A percentile compares a stretch with the other conserved stretches of the same genome.
phyloP scores from a whole-genome alignment of 2,113 vertebrate species.

The Tetraodon nigroviridis region DNA sequence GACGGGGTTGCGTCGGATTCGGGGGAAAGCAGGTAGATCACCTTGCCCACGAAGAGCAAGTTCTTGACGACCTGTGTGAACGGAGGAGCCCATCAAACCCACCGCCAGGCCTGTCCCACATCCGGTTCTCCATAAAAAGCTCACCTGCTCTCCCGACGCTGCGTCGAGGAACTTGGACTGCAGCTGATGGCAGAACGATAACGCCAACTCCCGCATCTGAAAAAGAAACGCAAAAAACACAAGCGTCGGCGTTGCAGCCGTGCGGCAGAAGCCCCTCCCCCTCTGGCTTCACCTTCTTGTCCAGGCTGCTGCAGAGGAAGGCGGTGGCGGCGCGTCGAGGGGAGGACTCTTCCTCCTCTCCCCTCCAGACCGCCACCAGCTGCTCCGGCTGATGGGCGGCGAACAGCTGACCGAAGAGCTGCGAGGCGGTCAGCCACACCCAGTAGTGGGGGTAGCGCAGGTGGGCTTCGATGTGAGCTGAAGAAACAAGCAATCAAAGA shows the following conservation, averaged over 20 bases:
- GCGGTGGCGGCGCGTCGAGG: conserved; percentile 50
- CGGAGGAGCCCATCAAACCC: conserved; percentile 4
- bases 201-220: conserved; percentile 85
- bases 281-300: conserved; percentile 83
- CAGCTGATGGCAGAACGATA: conserved; percentile 88
- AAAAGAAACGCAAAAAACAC: not conserved
- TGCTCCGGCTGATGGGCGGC: conserved; percentile 83
- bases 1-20: conserved; percentile 57
- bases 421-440: conserved; percentile 93
- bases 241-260: not conserved
- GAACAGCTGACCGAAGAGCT: conserved; percentile 91
- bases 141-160: conserved; percentile 89
- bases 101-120: accelerated
- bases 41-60: conserved; percentile 88
- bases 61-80: conserved; percentile 88
- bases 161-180: conserved; percentile 89
- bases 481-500: not conserved
- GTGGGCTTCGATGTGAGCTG: conserved; percentile 86
- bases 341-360: conserved; percentile 27
- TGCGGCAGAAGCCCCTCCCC: not conserved
- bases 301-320: conserved; percentile 78
- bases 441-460: conserved; percentile 90
- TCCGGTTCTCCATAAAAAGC: not conserved
- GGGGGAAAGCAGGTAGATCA: conserved; percentile 84
- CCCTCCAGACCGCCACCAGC: conserved; percentile 76